Percentiles rank a stretch among this genome's conserved stretches.
phyloP scores from a whole-genome alignment of 2,797 vertebrate species.

The Eremophila alpestris region DNA sequence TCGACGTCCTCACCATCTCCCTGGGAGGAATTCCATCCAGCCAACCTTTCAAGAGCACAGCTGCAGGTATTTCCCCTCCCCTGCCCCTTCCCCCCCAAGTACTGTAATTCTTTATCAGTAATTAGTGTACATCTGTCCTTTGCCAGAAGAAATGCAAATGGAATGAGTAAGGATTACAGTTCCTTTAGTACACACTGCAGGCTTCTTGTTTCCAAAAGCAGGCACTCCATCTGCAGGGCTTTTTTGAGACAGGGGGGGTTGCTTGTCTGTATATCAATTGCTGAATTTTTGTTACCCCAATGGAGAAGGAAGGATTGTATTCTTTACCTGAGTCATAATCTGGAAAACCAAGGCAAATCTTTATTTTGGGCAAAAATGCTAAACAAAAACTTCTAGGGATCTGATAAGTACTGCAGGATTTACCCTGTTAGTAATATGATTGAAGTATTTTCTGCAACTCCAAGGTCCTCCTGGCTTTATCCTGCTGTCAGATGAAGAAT shows the following conservation, averaged over 20 bases:
- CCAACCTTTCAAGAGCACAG: constrained; percentile 80
- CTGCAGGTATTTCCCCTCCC: constrained; percentile 78
- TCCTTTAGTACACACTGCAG: not conserved
- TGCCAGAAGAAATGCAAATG: not conserved
- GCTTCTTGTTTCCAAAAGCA: not conserved
- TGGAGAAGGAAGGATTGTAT: not conserved
- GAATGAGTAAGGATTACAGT: not conserved
- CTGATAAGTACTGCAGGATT: not conserved
- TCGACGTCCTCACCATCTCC: constrained; percentile 88
- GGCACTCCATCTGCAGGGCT: not conserved
- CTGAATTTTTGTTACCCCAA: not conserved
- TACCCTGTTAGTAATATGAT: not conserved
- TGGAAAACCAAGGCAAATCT: not conserved
- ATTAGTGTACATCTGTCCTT: not conserved
- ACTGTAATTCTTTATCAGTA: not conserved
- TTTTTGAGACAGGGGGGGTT: not conserved
- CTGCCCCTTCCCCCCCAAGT: rapidly evolving
- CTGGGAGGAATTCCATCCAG: constrained; percentile 89
- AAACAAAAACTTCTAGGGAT: not conserved
- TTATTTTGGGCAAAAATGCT: not conserved
- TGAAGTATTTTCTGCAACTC: constrained; percentile 17
- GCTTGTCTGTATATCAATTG: not conserved
- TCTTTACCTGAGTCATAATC: not conserved
- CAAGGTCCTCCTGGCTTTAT: not conserved
- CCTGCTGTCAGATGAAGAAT: not conserved